These are phyloP conservation scores for Malacoctenus gilli DNA, from an alignment of 2,797 vertebrate species.

Conservation along the genomic window DNA sequence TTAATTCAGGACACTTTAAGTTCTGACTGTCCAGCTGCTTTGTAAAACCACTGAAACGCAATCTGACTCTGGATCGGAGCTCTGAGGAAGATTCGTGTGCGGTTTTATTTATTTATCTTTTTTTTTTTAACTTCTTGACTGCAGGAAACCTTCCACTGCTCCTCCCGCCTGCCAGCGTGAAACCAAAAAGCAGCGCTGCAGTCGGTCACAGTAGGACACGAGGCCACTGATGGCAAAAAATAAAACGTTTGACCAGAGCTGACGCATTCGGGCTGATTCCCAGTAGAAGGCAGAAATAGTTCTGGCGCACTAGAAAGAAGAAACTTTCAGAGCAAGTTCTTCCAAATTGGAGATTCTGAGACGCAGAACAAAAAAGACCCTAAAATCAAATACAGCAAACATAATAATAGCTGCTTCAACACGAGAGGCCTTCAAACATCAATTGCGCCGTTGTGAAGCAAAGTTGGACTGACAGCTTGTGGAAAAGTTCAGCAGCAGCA, in stretches of 20 bases:
- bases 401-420: background rate
- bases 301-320: background rate
- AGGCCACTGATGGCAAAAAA: constrained; percentile 48
- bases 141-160: constrained; percentile 21
- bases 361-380: background rate
- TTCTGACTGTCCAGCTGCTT: too few relatives aligned
- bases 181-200: constrained; percentile 35
- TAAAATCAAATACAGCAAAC: background rate
- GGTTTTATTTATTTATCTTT: too few relatives aligned
- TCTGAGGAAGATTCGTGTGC: constrained; percentile 13
- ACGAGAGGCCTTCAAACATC: background rate
- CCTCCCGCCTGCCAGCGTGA: constrained; percentile 30
- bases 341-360: constrained; percentile 8
- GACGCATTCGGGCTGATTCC: constrained; percentile 43
- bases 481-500: background rate
- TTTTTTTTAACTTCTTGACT: constrained; percentile 29
- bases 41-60: constrained; percentile 17
- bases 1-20: too few relatives aligned
- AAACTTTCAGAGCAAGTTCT: background rate
- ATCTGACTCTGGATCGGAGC: constrained; percentile 35
- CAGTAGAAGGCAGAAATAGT: constrained; percentile 38
- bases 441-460: too few relatives aligned
- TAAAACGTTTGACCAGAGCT: constrained; percentile 50
- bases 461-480: background rate
- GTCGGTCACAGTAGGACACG: constrained; percentile 41